A percentile compares a stretch with the other conserved stretches of the same genome.
phyloP scores from a whole-genome alignment of 2,797 vertebrate species.

The Echiichthys vipera region DNA sequence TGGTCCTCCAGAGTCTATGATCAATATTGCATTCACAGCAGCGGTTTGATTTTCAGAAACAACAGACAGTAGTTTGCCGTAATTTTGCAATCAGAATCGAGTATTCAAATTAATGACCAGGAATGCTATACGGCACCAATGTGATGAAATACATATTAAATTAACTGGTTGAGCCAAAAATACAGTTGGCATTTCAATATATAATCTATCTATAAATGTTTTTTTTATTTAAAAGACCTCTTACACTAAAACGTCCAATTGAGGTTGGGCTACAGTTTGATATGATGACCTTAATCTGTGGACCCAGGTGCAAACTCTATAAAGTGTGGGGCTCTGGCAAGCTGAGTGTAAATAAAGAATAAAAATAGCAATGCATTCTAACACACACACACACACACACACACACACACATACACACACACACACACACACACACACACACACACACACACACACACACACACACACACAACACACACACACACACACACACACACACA shows the following conservation, averaged over 20 bases:
- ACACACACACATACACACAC: background rate
- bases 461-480: background rate
- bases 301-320: background rate
- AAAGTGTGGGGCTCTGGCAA: background rate
- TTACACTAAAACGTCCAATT: too few species aligned
- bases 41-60: too few species aligned
- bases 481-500: background rate
- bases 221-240: too few species aligned
- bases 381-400: background rate
- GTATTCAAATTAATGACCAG: constrained; percentile 17
- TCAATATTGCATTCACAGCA: too few species aligned
- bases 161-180: too few species aligned
- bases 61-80: too few species aligned
- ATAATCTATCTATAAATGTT: background rate
- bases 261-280: background rate
- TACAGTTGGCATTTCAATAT: background rate
- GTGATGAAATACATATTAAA: background rate
- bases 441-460: background rate
- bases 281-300: constrained; percentile 3
- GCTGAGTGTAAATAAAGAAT: constrained; percentile 1
- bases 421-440: background rate
- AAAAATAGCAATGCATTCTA: background rate
- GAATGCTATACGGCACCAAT: background rate
- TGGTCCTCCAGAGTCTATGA: too few species aligned
- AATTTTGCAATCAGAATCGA: too few species aligned